Percentiles rank a stretch among this genome's conserved stretches.
Conservation (phyloP, 2,113 vertebrate species). For the Amia ocellicauda region DNA sequence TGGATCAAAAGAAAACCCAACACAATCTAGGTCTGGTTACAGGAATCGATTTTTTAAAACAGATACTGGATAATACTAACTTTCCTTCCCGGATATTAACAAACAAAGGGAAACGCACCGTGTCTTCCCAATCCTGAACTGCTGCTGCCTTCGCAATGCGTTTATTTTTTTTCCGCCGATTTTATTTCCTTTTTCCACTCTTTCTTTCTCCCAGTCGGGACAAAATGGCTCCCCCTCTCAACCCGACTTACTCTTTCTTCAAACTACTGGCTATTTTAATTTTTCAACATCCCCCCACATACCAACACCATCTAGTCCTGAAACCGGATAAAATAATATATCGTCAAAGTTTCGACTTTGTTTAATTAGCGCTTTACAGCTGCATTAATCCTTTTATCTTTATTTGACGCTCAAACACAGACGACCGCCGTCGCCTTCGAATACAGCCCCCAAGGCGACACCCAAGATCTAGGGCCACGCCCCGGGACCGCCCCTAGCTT, state of each 20-base stretch:
- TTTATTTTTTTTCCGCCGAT: slow-evolving; percentile 37
- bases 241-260: slow-evolving; percentile 68
- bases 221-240: slow-evolving; percentile 73
- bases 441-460: slow-evolving; percentile 69
- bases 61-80: background rate
- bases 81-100: background rate
- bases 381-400: slow-evolving; percentile 30
- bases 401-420: slow-evolving; percentile 45
- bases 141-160: slow-evolving; percentile 35
- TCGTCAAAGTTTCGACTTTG: slow-evolving; percentile 26
- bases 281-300: slow-evolving; percentile 63
- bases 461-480: slow-evolving; percentile 51
- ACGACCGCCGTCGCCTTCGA: slow-evolving; percentile 76
- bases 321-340: slow-evolving; percentile 28
- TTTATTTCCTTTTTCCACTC: slow-evolving; percentile 57
- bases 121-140: slow-evolving; percentile 22
- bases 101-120: slow-evolving; percentile 26
- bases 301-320: slow-evolving; percentile 42
- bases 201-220: slow-evolving; percentile 68
- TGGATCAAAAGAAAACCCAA: slow-evolving; percentile 4
- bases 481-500: slow-evolving; percentile 46
- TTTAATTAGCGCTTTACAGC: slow-evolving; percentile 23
- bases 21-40: slow-evolving; percentile 31
- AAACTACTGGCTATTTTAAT: slow-evolving; percentile 68
- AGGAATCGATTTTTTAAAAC: slow-evolving; percentile 18